Evolutionary conservation across 2,113 vertebrate species (phyloP).

Genomic region (Cygnus buccinator): DNA sequence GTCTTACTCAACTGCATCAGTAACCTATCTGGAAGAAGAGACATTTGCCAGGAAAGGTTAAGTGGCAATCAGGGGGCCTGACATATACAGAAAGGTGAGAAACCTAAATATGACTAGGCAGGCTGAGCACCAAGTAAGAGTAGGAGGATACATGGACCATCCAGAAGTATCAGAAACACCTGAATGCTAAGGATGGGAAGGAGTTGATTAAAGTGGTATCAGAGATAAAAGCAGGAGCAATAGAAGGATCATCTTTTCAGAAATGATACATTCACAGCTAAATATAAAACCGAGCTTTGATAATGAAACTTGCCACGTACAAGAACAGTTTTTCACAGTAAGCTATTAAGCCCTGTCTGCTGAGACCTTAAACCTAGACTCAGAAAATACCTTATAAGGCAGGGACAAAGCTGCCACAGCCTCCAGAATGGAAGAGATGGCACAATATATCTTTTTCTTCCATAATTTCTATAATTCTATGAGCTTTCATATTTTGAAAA

Average conservation of each 20-base stretch:
- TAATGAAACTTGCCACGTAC: background rate
- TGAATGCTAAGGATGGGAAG: background rate
- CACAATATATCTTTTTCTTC: slow-evolving; percentile 20
- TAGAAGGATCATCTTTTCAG: background rate
- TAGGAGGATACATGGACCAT: background rate
- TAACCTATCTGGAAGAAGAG: background rate
- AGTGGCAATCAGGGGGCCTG: background rate
- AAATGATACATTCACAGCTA: slow-evolving; percentile 23
- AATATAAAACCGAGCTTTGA: slow-evolving; percentile 9
- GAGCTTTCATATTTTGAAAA: slow-evolving; percentile 49
- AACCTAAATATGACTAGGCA: background rate
- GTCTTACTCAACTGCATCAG: background rate
- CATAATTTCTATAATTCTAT: slow-evolving; percentile 32
- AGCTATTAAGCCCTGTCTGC: background rate
- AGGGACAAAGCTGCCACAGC: background rate
- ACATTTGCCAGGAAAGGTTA: background rate
- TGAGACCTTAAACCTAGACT: background rate
- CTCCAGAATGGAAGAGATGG: slow-evolving; percentile 26
- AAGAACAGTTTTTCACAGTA: background rate
- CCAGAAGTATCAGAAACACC: background rate
- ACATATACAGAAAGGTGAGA: background rate
- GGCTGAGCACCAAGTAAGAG: background rate
- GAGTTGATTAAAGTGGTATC: background rate
- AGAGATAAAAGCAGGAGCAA: background rate
- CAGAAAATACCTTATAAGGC: background rate